Evolutionary conservation across 2,888 invertebrate species (phyloP).

Genomic region (Pterobdella sp.): DNA sequence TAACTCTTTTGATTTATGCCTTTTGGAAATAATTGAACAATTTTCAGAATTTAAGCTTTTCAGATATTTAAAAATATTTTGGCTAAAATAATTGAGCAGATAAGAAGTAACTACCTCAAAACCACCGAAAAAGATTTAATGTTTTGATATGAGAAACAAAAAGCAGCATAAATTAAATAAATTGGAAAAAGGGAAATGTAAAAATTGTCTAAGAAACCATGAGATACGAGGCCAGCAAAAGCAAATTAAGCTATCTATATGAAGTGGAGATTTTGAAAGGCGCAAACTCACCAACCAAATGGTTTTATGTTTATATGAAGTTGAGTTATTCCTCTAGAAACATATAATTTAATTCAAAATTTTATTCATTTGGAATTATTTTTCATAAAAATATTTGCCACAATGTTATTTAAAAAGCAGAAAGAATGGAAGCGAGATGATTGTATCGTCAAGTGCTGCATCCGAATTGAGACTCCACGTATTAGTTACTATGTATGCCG

Average conservation of each 20-base stretch:
- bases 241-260: neutral
- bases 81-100: neutral
- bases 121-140: neutral
- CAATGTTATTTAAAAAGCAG: too few relatives aligned
- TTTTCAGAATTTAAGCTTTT: too few relatives aligned
- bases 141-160: neutral
- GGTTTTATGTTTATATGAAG: too few relatives aligned
- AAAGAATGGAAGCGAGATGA: neutral
- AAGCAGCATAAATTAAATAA: neutral
- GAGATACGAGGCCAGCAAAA: neutral
- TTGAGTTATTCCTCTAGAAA: too few relatives aligned
- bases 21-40: too few relatives aligned
- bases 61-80: too few relatives aligned
- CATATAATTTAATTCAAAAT: too few relatives aligned
- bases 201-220: neutral
- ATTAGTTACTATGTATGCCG: too few relatives aligned
- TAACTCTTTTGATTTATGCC: too few relatives aligned
- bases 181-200: neutral
- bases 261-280: neutral
- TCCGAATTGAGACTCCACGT: neutral
- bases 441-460: constrained; percentile 4
- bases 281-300: too few relatives aligned
- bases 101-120: neutral
- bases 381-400: too few relatives aligned
- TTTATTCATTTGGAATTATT: too few relatives aligned